Conservation (phyloP, 2,888 invertebrate genomes). For the Acronicta aceris region DNA sequence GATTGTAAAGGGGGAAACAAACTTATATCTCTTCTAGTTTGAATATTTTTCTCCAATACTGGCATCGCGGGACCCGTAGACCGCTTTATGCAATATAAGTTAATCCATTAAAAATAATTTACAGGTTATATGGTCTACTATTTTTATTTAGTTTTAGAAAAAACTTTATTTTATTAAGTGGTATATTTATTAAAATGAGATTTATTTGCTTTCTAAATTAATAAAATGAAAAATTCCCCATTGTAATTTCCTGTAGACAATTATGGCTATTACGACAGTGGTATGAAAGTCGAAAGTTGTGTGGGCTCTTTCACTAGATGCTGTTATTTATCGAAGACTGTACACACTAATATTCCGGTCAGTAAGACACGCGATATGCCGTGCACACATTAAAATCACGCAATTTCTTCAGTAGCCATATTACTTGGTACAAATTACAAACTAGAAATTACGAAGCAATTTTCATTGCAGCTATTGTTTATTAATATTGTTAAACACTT, state of each 20-base stretch:
- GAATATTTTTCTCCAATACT: slow-evolving; percentile 18
- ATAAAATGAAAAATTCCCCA: slow-evolving; percentile 29
- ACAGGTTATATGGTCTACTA: not conserved
- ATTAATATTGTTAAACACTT: slow-evolving; percentile 35
- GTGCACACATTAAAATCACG: slow-evolving; percentile 59
- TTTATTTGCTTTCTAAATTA: slow-evolving; percentile 45
- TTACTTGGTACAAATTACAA: slow-evolving; percentile 56
- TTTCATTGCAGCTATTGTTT: slow-evolving; percentile 47
- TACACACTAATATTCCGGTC: slow-evolving; percentile 56
- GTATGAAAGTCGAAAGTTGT: slow-evolving; percentile 20
- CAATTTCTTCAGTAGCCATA: slow-evolving; percentile 61
- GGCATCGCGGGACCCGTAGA: not conserved
- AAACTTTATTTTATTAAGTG: slow-evolving; percentile 5
- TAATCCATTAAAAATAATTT: not conserved
- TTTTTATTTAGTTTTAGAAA: not conserved
- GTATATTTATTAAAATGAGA: slow-evolving; percentile 10
- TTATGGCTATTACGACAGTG: slow-evolving; percentile 4
- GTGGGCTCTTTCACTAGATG: slow-evolving; percentile 16
- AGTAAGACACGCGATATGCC: slow-evolving; percentile 66
- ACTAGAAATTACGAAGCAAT: slow-evolving; percentile 61
- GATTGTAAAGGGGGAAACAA: slow-evolving; percentile 27
- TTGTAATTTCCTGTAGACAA: not conserved
- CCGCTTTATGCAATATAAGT: slow-evolving; percentile 3
- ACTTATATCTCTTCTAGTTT: slow-evolving; percentile 14
- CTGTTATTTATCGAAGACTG: slow-evolving; percentile 45